Evolutionary conservation across 2,113 vertebrate genomes (phyloP), one percentile per base, ranked within the genome.

Genomic region (Pseudois nayaur): DNA sequence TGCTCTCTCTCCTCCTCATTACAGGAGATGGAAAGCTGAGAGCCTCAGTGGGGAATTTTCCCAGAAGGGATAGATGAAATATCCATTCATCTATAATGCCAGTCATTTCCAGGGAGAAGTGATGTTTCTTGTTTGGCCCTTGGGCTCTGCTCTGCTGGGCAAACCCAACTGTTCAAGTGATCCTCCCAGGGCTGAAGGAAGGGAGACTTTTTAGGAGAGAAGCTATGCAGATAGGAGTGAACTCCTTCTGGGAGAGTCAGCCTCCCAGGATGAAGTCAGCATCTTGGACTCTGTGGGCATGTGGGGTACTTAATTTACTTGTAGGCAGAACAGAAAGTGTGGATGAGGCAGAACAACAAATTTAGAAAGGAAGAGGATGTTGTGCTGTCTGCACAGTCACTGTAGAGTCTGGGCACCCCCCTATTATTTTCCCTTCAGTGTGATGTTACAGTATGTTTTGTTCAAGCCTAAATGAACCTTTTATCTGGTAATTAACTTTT

Each of bases 401-500:
- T 91, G 95, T 87, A 67, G 95, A 96, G 82, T 92, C 50, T 76
- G 91, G 89, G 91, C 87, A 96, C 5, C 43, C 79, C 96, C 91
- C 96, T 98, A 71, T 98, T 98, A 98, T 98, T 98, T 98, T 98
- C 97, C 89, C 89, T 98, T 98, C 97, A 98, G 89, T 50, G 2
- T 25, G 94, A 95, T 95, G 97, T 98, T 97, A 92, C 91, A 96
- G 57, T 98, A 97, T 97, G 96, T 97, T 97, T 98, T 98, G 91
- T 97, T 98, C 84, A 93, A 97, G 97, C 91, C 91, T 95, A 97
- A 98, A 95, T 95, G 96, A 97, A 97, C 89, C 96, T 96, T 98
- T 97, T 97, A 98, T 98, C 89, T 97, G 91, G 95, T 98, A 98
- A 98, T 98, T 98, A 98, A 97, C 97, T 97, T 97, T 98, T 98